Evolutionary conservation across 2,113 vertebrate species (phyloP).

Genomic region (Acanthochromis polyacanthus): DNA sequence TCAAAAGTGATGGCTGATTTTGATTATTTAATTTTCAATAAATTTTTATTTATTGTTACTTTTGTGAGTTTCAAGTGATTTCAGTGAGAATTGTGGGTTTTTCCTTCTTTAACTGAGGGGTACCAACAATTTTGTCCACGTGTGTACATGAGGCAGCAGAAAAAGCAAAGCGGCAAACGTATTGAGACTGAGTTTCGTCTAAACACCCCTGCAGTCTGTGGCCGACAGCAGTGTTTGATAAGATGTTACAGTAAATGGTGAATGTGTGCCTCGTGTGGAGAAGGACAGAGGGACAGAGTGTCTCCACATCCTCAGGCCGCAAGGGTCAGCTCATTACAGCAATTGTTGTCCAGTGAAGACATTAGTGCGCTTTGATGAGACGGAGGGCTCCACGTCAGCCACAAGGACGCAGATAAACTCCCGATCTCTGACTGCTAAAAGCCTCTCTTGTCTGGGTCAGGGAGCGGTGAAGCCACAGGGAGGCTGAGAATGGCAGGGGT

Average conservation of each 20-base stretch:
- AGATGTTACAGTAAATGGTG: slow-evolving; percentile 55
- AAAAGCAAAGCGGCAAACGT: neutral
- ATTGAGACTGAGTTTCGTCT: slow-evolving; percentile 9
- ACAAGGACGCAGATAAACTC: slow-evolving; percentile 61
- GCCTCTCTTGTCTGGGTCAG: slow-evolving; percentile 55
- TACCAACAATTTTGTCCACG: too few species aligned
- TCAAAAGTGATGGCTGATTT: too few species aligned
- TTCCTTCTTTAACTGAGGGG: too few species aligned
- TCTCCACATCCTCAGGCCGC: slow-evolving; percentile 63
- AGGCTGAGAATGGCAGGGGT: slow-evolving; percentile 24
- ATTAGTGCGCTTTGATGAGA: slow-evolving; percentile 63
- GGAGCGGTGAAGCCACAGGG: slow-evolving; percentile 12
- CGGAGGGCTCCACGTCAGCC: slow-evolving; percentile 47
- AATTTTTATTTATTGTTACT: too few species aligned
- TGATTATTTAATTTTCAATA: too few species aligned
- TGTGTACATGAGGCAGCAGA: slow-evolving; percentile 13
- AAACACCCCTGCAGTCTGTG: slow-evolving; percentile 23
- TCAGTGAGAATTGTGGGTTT: too few species aligned
- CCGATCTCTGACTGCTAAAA: slow-evolving; percentile 64
- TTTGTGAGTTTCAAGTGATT: too few species aligned
- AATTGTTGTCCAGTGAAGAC: slow-evolving; percentile 43
- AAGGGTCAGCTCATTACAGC: slow-evolving; percentile 54
- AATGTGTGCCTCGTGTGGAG: slow-evolving; percentile 29
- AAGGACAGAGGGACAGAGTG: slow-evolving; percentile 53
- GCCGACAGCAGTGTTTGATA: slow-evolving; percentile 39